These are phyloP conservation scores for Lindbergichthys nudifrons DNA, from an alignment of 2,797 vertebrate species.

Conservation along the genomic window DNA sequence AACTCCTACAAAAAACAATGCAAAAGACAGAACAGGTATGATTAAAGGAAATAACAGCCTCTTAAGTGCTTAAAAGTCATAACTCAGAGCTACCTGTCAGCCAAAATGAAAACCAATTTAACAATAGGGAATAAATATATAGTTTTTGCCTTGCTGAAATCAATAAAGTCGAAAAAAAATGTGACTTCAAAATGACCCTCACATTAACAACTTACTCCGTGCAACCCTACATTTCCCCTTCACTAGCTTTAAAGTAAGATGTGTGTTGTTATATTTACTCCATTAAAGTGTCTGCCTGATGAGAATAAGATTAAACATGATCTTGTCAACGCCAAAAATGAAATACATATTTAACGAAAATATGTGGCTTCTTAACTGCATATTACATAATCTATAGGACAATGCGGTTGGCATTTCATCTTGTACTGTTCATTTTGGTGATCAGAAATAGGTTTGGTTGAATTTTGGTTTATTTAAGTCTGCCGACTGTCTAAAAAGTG, in stretches of 20 bases:
- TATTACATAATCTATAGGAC: too few relatives aligned
- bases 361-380: not conserved
- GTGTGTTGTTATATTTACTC: not conserved
- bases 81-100: slow-evolving; percentile 8
- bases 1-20: slow-evolving; percentile 81
- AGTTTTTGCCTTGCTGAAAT: not conserved
- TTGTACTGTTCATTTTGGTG: not conserved
- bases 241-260: not conserved
- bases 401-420: too few relatives aligned
- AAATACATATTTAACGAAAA: not conserved
- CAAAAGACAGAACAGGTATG: slow-evolving; percentile 18
- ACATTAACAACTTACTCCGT: not conserved
- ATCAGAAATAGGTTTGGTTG: not conserved
- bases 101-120: not conserved
- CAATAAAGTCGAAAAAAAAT: too few relatives aligned
- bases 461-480: not conserved
- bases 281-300: not conserved
- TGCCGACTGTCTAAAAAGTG: not conserved
- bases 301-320: not conserved
- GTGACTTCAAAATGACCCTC: not conserved
- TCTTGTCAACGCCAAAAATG: not conserved
- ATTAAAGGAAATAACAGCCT: slow-evolving; percentile 14
- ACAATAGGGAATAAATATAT: not conserved
- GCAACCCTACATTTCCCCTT: not conserved
- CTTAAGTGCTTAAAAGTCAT: slow-evolving; percentile 20